phyloP scores from a whole-genome alignment of 2,797 vertebrate genomes.

The Iguana delicatissima region DNA sequence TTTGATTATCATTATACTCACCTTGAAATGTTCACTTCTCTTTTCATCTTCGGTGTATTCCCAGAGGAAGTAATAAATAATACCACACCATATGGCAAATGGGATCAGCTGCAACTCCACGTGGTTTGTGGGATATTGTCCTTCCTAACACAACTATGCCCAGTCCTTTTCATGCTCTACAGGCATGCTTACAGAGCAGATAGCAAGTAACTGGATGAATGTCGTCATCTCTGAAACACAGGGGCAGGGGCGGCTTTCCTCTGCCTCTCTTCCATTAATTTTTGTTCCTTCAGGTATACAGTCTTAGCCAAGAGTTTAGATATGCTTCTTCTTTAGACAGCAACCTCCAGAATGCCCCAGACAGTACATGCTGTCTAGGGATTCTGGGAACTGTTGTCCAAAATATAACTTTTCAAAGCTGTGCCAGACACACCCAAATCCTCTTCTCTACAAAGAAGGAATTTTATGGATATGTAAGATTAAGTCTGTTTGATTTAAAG shows the following conservation, averaged over 20 bases:
- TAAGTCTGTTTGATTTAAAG: not conserved
- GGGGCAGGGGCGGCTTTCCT: not conserved
- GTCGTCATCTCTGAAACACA: slow-evolving; percentile 40
- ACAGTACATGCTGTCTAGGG: no score
- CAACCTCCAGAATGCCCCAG: no score
- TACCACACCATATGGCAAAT: slow-evolving; percentile 68
- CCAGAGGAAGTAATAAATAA: slow-evolving; percentile 66
- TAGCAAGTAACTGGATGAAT: slow-evolving; percentile 53
- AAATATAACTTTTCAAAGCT: no score
- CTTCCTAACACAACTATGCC: slow-evolving; percentile 32
- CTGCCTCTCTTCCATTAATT: not conserved
- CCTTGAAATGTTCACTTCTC: slow-evolving; percentile 58
- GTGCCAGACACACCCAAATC: not conserved
- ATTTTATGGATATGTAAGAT: not conserved
- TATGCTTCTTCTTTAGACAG: no score
- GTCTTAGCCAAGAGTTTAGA: no score
- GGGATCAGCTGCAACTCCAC: slow-evolving; percentile 57
- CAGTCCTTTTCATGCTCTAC: slow-evolving; percentile 50
- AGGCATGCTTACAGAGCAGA: slow-evolving; percentile 52
- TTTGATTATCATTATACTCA: slow-evolving; percentile 62
- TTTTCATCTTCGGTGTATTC: slow-evolving; percentile 50
- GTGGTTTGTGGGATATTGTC: slow-evolving; percentile 64
- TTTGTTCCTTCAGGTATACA: not conserved
- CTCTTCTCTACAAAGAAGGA: not conserved
- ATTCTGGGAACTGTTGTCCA: no score